Evolutionary conservation across 1,140 invertebrate species (phyloP).

Genomic region (Drosophila azteca): DNA sequence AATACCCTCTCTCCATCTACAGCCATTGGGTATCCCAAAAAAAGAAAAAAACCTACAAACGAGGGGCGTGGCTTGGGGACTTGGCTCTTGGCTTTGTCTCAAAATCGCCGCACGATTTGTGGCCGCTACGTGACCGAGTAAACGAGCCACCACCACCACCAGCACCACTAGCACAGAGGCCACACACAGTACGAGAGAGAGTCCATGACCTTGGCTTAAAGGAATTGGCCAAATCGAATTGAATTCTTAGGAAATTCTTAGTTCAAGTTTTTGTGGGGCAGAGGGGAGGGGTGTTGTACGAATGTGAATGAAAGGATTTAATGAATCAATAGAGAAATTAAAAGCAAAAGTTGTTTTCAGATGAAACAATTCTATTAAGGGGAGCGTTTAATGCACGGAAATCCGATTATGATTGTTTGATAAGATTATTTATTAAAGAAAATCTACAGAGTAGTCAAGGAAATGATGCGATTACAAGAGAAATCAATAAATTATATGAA

Average conservation of each 20-base stretch:
- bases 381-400: no score
- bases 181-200: constrained; percentile 3
- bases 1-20: no score
- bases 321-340: no score
- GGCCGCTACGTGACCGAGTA: constrained; percentile 64
- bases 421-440: no score
- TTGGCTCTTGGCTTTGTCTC: constrained; percentile 55
- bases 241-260: constrained; percentile 1
- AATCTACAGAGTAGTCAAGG: no score
- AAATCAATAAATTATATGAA: no score
- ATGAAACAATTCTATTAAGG: background rate
- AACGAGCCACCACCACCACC: constrained; percentile 33
- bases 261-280: constrained; percentile 22
- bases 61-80: constrained; percentile 39
- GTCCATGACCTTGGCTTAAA: constrained; percentile 45
- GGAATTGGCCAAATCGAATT: constrained; percentile 30
- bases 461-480: no score
- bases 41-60: background rate
- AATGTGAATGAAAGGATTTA: no score
- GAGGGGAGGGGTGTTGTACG: no score
- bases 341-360: background rate
- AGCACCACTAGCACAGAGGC: constrained; percentile 13
- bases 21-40: background rate
- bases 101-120: constrained; percentile 74
- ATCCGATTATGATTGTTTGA: no score